Evolutionary conservation across 1,140 invertebrate genomes (phyloP), one percentile per base, ranked within the genome.

Genomic region (Halotydeus destructor): DNA sequence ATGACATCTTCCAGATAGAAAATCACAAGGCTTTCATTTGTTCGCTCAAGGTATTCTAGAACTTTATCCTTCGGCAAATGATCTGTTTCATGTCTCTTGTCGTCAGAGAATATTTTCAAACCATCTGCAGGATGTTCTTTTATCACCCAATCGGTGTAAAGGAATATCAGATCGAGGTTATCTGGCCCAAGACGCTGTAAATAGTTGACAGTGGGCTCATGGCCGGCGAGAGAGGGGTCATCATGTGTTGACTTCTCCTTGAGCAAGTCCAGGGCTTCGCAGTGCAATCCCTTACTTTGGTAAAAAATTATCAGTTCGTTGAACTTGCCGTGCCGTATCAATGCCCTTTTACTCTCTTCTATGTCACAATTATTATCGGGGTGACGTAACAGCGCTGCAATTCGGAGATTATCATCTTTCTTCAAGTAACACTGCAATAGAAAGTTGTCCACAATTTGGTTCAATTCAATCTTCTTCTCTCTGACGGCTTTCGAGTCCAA

Each of bases 401-500:
- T 78, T 31, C 93, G 62, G 0, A 81, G n/a, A n/a, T n/a, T 82
- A 65, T 94, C 85, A 59, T 96, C 96, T 1, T 82, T 93, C 75
- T 88, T 55, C 38, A 96, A 66, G 63, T 94, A 97, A 59, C 88
- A 94, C 58, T 96, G 96, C 1, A 97, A 63, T 33, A 97, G 60
- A 1, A 86, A 93, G 2, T 88, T 96, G 57, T 96, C 89, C 47
- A 96, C 89, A 30, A 94, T 83, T 60, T 89, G 84, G 18, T 88
- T 58, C 25, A 91, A 64, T 48, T 85, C n/a, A n/a, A n/a, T n/a
- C n/a, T n/a, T n/a, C n/a, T n/a, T n/a, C n/a, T n/a, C n/a, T n/a
- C n/a, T n/a, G n/a, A n/a, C n/a, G n/a, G n/a, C n/a, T n/a, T n/a
- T n/a, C n/a, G n/a, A n/a, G n/a, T n/a, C n/a, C n/a, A n/a, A n/a